phyloP scores from a whole-genome alignment of 2,113 vertebrate species.

The Neofelis nebulosa region DNA sequence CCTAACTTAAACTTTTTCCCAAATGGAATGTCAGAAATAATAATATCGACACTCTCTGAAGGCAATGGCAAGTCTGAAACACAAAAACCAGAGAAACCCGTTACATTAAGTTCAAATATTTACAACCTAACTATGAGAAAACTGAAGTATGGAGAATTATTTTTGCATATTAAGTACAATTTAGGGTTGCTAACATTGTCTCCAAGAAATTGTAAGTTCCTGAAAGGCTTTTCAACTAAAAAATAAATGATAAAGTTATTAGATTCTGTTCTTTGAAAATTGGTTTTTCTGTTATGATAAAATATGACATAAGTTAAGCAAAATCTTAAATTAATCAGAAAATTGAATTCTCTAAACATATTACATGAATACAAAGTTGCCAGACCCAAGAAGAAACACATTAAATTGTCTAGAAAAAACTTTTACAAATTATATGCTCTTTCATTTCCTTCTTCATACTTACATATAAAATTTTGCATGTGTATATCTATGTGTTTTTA shows the following conservation, averaged over 20 bases:
- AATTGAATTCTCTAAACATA: slow-evolving; percentile 47
- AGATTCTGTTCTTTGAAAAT: slow-evolving; percentile 20
- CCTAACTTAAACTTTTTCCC: slow-evolving; percentile 93
- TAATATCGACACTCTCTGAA: slow-evolving; percentile 86
- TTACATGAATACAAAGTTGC: background rate
- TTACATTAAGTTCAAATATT: slow-evolving; percentile 8
- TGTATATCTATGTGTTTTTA: background rate
- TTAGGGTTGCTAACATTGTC: slow-evolving; percentile 19
- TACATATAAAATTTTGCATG: background rate
- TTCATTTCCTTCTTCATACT: background rate
- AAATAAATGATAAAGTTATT: background rate
- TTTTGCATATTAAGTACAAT: slow-evolving; percentile 42
- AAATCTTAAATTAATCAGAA: slow-evolving; percentile 62
- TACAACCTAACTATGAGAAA: slow-evolving; percentile 3
- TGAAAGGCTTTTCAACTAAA: slow-evolving; percentile 38
- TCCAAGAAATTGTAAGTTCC: slow-evolving; percentile 4
- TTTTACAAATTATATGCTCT: slow-evolving; percentile 18
- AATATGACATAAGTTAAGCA: background rate
- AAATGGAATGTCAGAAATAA: slow-evolving; percentile 95
- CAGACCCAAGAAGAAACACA: slow-evolving; percentile 13
- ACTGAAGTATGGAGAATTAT: background rate
- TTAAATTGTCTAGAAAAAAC: slow-evolving; percentile 30
- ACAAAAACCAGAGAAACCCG: slow-evolving; percentile 51
- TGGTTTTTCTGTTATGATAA: slow-evolving; percentile 34
- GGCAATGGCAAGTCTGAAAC: slow-evolving; percentile 88